A percentile compares a stretch with the other conserved stretches of the same genome.
Conservation (phyloP, 2,888 invertebrate species). For the Colletes collaris region DNA sequence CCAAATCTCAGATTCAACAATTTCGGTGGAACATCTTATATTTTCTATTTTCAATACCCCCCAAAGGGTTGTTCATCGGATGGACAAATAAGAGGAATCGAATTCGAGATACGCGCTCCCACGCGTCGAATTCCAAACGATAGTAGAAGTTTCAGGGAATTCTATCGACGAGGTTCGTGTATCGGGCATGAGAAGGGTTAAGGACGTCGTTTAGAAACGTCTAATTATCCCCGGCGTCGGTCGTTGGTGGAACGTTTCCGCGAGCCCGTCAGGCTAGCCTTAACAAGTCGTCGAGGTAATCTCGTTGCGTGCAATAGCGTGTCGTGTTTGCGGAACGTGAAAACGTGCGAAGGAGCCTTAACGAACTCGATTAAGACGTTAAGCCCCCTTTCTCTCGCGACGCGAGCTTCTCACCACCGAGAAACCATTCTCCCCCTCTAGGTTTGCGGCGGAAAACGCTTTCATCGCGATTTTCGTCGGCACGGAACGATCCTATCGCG, state of each 20-base stretch:
- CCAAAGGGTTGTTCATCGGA: too few species aligned
- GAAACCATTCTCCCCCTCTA: not conserved
- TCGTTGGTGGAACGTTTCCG: conserved; percentile 52
- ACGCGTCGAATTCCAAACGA: too few species aligned
- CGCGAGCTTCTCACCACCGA: conserved; percentile 13
- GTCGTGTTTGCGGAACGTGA: conserved; percentile 69
- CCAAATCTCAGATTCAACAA: too few species aligned
- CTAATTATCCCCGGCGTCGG: conserved; percentile 63
- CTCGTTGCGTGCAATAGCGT: conserved; percentile 70
- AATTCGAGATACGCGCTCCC: too few species aligned
- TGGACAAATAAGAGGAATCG: too few species aligned
- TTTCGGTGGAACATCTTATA: too few species aligned
- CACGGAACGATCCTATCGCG: conserved; percentile 2
- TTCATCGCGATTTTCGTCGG: not conserved
- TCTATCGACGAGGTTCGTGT: not conserved
- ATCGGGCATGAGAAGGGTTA: conserved; percentile 26
- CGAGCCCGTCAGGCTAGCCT: conserved; percentile 49
- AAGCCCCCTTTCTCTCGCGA: conserved; percentile 44
- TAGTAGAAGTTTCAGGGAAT: too few species aligned
- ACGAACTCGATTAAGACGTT: conserved; percentile 72
- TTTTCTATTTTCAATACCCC: too few species aligned
- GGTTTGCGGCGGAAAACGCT: conserved; percentile 6
- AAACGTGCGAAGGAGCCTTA: conserved; percentile 69
- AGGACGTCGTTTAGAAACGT: conserved; percentile 57
- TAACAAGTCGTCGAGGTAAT: conserved; percentile 58